Base-by-base conservation (phyloP, 2,888 invertebrate species). In the Agrotis clavis region DNA sequence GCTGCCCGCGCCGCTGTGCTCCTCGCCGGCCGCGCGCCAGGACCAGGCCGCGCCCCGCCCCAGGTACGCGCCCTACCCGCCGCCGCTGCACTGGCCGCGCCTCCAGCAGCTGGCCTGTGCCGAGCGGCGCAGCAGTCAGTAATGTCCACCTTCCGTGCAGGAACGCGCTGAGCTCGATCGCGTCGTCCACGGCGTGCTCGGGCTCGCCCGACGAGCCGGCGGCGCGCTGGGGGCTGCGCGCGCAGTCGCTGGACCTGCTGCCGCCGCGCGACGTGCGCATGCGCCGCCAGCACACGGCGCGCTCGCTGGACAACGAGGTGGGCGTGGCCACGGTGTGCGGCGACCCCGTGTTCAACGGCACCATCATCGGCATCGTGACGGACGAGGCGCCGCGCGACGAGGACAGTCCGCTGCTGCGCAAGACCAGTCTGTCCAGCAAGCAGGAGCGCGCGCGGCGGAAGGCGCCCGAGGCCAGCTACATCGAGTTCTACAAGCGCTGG, bases 401-500 rank as follows among this genome's bases (percentile, higher is more conserved):
- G 81, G 94, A 94, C 88, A 94, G 95, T 77, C 97, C 97, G 68
- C 93, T 97, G 50, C 92, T 97, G 45, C 93, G 94, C 83, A 95
- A 96, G 82, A 90, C 91, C 85, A 94, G 95, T 86, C 89, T 94
- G 53, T 90, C 92, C 87, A 91, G 92, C 88, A 93, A 94, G 76
- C 89, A 91, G 78, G 95, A 94, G 47, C 92, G 94, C 60, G 89
- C 93, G 75, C 93, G 93, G 62, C 90, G 93, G 77, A 95, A 94
- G 87, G 93, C 92, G 53, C 92, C 92, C 83, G 95, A 96, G 86
- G 88, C 94, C 7, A 93, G 93, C 83, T 95, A 95, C 88, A 95
- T 96, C 63, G 94, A 97, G 89, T 94, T 96, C 85, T 96, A 97
- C 83, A 98, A 98, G 93, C 97, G 98, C 88, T 98, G 98, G 97